phyloP scores from a whole-genome alignment of 2,888 invertebrate genomes.

The Schizaphis graminum region DNA sequence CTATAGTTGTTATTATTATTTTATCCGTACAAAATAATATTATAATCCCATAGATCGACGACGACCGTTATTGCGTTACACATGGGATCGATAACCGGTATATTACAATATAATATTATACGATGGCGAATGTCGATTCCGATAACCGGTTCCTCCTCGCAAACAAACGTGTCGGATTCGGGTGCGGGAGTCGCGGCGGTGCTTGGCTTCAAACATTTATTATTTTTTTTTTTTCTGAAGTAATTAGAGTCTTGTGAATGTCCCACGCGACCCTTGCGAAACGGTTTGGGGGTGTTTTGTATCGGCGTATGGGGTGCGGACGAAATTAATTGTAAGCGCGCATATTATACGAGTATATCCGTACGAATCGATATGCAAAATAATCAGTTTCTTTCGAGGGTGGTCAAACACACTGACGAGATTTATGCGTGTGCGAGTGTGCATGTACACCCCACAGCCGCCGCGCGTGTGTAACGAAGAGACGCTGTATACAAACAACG shows the following conservation, averaged over 20 bases:
- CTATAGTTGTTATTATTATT: background rate
- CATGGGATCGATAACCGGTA: constrained; percentile 65
- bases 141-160: constrained; percentile 46
- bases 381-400: constrained; percentile 62
- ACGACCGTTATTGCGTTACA: constrained; percentile 50
- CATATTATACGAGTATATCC: background rate
- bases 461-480: background rate
- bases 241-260: constrained; percentile 45
- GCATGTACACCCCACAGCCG: background rate
- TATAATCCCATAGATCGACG: background rate
- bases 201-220: background rate
- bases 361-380: constrained; percentile 62
- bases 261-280: constrained; percentile 35
- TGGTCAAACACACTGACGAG: constrained; percentile 49
- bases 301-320: constrained; percentile 36
- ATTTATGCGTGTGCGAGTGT: background rate
- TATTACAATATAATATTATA: background rate
- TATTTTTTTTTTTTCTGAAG: background rate
- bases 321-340: constrained; percentile 46
- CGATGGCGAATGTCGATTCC: constrained; percentile 28
- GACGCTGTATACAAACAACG: background rate
- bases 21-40: background rate
- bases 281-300: constrained; percentile 50
- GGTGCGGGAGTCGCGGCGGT: background rate
- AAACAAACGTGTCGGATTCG: background rate